A percentile compares a stretch with the other conserved stretches of the same genome.
These are phyloP conservation scores for Elmis aenea DNA, from an alignment of 2,888 invertebrate species.

Conservation along the genomic window DNA sequence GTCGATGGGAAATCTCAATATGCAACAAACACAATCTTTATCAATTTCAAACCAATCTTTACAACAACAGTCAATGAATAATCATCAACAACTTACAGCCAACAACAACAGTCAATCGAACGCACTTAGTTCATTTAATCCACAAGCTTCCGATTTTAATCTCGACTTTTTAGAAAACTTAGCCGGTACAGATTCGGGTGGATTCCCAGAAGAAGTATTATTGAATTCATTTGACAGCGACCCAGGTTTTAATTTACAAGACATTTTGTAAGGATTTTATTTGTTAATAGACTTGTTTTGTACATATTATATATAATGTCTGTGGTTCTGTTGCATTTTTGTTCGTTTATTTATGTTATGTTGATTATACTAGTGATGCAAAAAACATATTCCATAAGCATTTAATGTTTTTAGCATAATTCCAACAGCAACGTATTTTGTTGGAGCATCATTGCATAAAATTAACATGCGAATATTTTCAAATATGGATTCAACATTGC, in stretches of 20 bases:
- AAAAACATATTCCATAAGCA: too few species aligned
- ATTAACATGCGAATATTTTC: too few species aligned
- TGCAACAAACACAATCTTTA: constrained; percentile 65
- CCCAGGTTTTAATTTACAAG: constrained; percentile 57
- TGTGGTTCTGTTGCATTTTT: constrained; percentile 34
- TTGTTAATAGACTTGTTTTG: constrained; percentile 36
- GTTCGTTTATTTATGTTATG: constrained; percentile 18
- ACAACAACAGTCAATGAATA: constrained; percentile 32
- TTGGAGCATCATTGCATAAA: too few species aligned
- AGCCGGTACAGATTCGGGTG: constrained; percentile 67
- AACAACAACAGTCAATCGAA: constrained; percentile 29
- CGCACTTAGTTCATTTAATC: constrained; percentile 50
- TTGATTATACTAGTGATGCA: too few species aligned
- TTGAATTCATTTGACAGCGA: constrained; percentile 78
- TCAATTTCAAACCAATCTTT: constrained; percentile 47
- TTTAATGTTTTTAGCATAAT: too few species aligned
- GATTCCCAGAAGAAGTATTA: constrained; percentile 76
- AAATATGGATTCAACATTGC: too few species aligned
- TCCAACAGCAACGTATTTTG: too few species aligned
- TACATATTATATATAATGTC: constrained; percentile 37
- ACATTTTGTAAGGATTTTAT: constrained; percentile 27
- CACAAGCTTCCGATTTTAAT: constrained; percentile 63
- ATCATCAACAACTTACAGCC: constrained; percentile 27
- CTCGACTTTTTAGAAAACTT: constrained; percentile 83
- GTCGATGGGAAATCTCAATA: constrained; percentile 61